Evolutionary conservation across 2,113 vertebrate species (phyloP).

Genomic region (Gopherus flavomarginatus): DNA sequence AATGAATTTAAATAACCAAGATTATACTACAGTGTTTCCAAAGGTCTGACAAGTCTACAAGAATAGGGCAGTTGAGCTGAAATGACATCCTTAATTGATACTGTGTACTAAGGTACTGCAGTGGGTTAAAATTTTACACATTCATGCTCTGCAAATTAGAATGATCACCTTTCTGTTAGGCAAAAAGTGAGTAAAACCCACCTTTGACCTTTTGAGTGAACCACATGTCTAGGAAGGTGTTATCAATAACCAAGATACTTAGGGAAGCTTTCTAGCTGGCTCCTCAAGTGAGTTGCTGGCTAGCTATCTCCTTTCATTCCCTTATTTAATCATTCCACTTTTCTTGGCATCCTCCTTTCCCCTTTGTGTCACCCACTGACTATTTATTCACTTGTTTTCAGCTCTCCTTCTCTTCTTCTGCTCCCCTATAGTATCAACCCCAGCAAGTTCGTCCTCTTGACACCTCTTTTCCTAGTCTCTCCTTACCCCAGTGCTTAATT

Average conservation of each 20-base stretch:
- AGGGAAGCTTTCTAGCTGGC: not conserved
- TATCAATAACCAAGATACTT: not conserved
- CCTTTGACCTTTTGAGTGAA: not conserved
- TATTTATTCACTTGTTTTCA: not conserved
- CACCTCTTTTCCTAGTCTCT: not conserved
- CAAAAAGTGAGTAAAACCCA: not conserved
- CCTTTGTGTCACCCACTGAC: not conserved
- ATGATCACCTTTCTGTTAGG: not conserved
- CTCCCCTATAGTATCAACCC: not conserved
- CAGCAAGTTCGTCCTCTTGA: not conserved
- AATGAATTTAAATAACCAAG: slow-evolving; percentile 70
- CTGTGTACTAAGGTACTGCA: not conserved
- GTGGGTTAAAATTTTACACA: not conserved
- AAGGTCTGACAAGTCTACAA: slow-evolving; percentile 38
- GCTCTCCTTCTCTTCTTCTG: not conserved
- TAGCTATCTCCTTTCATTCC: not conserved
- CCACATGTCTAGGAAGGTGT: not conserved
- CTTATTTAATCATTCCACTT: not conserved
- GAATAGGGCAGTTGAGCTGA: slow-evolving; percentile 23
- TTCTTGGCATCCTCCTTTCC: not conserved
- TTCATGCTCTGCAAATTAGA: not conserved
- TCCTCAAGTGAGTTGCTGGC: not conserved
- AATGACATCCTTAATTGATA: not conserved
- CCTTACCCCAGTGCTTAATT: not conserved
- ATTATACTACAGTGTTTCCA: slow-evolving; percentile 29